Base-by-base conservation (phyloP, 2,888 invertebrate species). In the Euzetes globulus region DNA sequence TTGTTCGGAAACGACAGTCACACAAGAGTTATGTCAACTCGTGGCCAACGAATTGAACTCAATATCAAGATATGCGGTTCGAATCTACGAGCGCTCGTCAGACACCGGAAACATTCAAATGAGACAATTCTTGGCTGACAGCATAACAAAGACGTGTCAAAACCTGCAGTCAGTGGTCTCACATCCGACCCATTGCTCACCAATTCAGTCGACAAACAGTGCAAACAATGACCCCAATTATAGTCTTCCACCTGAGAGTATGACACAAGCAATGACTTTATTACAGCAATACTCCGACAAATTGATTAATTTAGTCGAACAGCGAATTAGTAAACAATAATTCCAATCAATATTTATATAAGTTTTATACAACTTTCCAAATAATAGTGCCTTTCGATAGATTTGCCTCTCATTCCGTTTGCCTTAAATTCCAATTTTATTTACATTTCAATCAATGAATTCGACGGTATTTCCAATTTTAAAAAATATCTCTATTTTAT, bases 51-150 rank as follows among this genome's bases (percentile, higher is more conserved):
- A 78, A 72, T 75, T 80, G 73, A 78, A 78, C 71, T 77, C 76
- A 63, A 88, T 89, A 0, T 88, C 90, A 3, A 86, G 88, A 78
- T 88, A 88, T 80, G 88, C 90, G 58, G 88, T 88, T 2, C 88
- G 88, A 81, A 84, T 90, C 71, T 89, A 89, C 82, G 86, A 88
- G 76, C 86, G 88, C 74, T 63, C 72, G 4, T 55, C 68, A 55
- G 68, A 75, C n/a, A 52, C 65, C 2, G 71, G 65, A n/a, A 75
- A 76, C 52, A 50, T 37, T 68, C 17, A 63, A 25, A 27, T 77
- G n/a, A 55, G 71, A 55, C 68, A 77, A 13, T 58, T 71, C 37
- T 50, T 77, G 17, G 27, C 27, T 19, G 73, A 74, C n/a, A 73
- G 71, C 50, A 72, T 77, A 27, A 70, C 75, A 29, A 72, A 70